Percentiles rank a stretch among this genome's conserved stretches.
Evolutionary conservation across 2,888 invertebrate genomes (phyloP).

Genomic region (Polylopha cassiicola): DNA sequence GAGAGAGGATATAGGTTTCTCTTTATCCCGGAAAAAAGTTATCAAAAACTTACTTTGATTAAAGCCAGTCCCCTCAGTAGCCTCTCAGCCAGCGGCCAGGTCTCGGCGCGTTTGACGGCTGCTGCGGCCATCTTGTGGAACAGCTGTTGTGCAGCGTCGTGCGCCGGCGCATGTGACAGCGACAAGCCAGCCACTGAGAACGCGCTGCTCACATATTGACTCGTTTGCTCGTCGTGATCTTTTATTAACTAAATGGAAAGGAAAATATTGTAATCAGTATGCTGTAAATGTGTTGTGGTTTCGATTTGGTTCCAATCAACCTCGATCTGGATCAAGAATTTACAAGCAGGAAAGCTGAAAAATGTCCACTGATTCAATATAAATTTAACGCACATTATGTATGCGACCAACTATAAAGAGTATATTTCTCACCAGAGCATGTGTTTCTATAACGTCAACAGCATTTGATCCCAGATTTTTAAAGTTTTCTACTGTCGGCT

Average conservation of each 20-base stretch:
- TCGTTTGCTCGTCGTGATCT: slow-evolving; percentile 42
- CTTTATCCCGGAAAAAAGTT: no score
- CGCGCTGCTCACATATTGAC: slow-evolving; percentile 72
- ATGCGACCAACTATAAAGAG: no score
- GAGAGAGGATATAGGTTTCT: no score
- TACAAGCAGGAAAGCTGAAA: no score
- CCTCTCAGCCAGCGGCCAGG: slow-evolving; percentile 79
- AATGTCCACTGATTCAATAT: no score
- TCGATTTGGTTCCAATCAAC: no score
- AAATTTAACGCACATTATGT: no score
- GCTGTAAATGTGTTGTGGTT: no score
- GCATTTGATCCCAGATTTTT: slow-evolving; percentile 44
- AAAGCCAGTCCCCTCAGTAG: slow-evolving; percentile 81
- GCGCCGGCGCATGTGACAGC: slow-evolving; percentile 24
- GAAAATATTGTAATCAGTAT: slow-evolving; percentile 1
- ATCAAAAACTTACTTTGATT: slow-evolving; percentile 78
- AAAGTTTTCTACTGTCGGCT: slow-evolving; percentile 50
- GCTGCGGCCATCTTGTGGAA: slow-evolving; percentile 68
- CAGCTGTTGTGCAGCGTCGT: slow-evolving; percentile 49
- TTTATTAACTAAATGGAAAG: slow-evolving; percentile 55
- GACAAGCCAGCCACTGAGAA: slow-evolving; percentile 69
- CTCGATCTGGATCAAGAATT: no score
- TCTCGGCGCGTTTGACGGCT: slow-evolving; percentile 47
- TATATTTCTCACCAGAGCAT: slow-evolving; percentile 58
- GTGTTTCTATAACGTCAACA: slow-evolving; percentile 51